These are phyloP conservation scores for Pipistrellus pipistrellus DNA, from an alignment of 2,797 vertebrate genomes.

Conservation along the genomic window DNA sequence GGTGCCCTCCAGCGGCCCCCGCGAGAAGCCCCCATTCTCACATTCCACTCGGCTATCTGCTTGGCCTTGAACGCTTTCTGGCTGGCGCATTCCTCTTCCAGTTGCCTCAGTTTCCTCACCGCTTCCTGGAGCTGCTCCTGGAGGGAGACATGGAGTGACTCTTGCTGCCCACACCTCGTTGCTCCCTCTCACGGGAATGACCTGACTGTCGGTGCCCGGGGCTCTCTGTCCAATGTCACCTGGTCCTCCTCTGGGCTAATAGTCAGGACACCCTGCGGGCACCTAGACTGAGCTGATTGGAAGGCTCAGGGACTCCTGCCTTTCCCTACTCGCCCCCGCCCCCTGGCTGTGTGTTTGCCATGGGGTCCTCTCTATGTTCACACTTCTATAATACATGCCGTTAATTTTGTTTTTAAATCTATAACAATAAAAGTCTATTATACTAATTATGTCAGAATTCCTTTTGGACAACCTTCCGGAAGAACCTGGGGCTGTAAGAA, in stretches of 20 bases:
- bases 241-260: neutral
- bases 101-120: neutral
- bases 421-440: too few relatives aligned
- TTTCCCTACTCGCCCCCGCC: neutral
- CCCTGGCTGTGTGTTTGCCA: neutral
- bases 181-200: neutral
- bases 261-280: neutral
- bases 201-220: neutral
- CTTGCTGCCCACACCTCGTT: neutral
- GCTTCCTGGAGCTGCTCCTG: slow-evolving; percentile 67
- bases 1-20: too few relatives aligned
- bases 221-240: neutral
- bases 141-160: neutral
- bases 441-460: too few relatives aligned
- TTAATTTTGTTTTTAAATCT: too few relatives aligned
- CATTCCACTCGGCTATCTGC: slow-evolving; percentile 57
- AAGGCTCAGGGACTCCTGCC: neutral
- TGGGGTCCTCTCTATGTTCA: neutral
- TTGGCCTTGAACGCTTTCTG: neutral
- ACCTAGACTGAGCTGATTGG: neutral
- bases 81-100: neutral
- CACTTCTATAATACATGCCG: neutral
- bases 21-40: neutral
- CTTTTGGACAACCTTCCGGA: too few relatives aligned
- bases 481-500: too few relatives aligned